Evolutionary conservation across 2,797 vertebrate species (phyloP).

Genomic region (Gymnoscopelus microlampas): DNA sequence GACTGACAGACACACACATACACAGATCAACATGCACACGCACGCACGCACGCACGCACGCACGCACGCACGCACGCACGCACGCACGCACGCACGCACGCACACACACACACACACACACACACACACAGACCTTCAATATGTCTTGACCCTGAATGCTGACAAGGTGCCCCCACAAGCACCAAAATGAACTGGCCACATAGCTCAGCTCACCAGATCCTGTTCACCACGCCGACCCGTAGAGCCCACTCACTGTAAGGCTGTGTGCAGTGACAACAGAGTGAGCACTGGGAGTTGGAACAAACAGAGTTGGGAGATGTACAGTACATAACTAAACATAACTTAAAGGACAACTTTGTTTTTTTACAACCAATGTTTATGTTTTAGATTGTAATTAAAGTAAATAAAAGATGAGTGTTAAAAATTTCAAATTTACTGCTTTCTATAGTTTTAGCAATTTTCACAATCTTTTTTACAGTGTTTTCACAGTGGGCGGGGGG

Average conservation of each 20-base stretch:
- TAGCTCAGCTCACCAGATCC: constrained; percentile 57
- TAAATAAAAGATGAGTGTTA: no score
- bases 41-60: constrained; percentile 5
- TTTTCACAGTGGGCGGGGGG: no score
- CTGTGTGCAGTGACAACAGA: constrained; percentile 58
- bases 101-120: background rate
- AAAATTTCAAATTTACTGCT: no score
- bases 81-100: background rate
- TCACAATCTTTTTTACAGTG: no score
- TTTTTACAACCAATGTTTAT: no score
- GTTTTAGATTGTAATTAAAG: no score
- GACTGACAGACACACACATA: constrained; percentile 6
- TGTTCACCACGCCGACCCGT: constrained; percentile 28
- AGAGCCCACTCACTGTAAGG: constrained; percentile 45
- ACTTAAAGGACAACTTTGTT: no score
- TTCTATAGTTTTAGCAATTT: no score
- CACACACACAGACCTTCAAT: constrained; percentile 1
- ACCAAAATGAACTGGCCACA: constrained; percentile 48
- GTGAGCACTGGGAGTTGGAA: constrained; percentile 48
- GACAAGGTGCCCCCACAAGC: constrained; percentile 37
- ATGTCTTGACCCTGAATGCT: constrained; percentile 39
- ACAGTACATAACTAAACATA: constrained; percentile 44
- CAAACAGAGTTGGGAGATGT: constrained; percentile 24
- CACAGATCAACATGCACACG: constrained; percentile 3
- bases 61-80: background rate